Conservation (phyloP, 2,888 invertebrate genomes). For the Cynaeus angustus region DNA sequence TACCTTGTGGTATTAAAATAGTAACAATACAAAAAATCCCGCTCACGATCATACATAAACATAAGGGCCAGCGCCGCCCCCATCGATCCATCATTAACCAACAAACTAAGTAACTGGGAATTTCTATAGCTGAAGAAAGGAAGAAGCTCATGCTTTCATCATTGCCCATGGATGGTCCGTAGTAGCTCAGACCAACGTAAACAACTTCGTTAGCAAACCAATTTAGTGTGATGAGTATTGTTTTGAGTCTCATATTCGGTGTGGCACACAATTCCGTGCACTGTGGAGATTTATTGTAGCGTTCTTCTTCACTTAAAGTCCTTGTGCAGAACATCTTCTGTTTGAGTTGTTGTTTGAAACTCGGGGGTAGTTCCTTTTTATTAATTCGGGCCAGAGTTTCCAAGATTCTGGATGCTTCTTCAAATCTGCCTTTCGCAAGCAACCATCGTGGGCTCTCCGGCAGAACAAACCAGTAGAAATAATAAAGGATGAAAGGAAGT, state of each 20-base stretch:
- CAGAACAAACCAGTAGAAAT: constrained; percentile 88
- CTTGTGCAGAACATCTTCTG: constrained; percentile 81
- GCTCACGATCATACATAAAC: constrained; percentile 88
- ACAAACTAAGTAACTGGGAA: constrained; percentile 90
- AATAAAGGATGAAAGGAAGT: constrained; percentile 88
- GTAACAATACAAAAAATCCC: constrained; percentile 90
- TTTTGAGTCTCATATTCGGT: constrained; percentile 92
- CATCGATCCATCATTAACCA: constrained; percentile 93
- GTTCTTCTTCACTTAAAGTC: constrained; percentile 73
- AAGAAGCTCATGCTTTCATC: constrained; percentile 93
- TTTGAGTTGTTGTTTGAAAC: constrained; percentile 82
- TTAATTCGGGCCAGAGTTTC: constrained; percentile 86
- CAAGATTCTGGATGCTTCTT: constrained; percentile 87
- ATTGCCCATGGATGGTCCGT: constrained; percentile 90
- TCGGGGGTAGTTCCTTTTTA: constrained; percentile 82
- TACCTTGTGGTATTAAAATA: constrained; percentile 86
- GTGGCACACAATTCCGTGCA: constrained; percentile 83
- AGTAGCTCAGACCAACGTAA: constrained; percentile 93
- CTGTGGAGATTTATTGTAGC: constrained; percentile 73
- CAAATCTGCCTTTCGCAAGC: constrained; percentile 83
- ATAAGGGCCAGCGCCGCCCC: constrained; percentile 92
- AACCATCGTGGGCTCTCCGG: constrained; percentile 96
- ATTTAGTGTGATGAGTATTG: constrained; percentile 87
- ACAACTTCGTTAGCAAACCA: constrained; percentile 96
- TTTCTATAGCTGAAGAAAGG: constrained; percentile 89